These are phyloP conservation scores for Lasioglossum leucozonium DNA, from an alignment of 2,888 invertebrate species.

Conservation along the genomic window DNA sequence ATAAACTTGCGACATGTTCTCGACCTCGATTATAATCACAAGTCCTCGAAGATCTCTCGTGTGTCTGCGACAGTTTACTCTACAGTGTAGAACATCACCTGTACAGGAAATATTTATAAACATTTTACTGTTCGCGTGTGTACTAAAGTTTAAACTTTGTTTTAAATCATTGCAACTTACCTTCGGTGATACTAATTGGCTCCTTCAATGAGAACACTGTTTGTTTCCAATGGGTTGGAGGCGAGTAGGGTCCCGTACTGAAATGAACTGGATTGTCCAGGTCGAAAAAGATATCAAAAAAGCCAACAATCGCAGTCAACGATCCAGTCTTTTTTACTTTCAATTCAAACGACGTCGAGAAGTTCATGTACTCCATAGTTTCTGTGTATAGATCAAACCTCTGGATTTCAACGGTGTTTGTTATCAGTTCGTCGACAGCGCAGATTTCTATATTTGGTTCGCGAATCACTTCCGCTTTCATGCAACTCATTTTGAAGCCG, in stretches of 20 bases:
- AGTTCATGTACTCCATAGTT: constrained; percentile 89
- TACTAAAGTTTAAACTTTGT: background rate
- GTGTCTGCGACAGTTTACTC: constrained; percentile 90
- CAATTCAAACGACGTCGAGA: constrained; percentile 89
- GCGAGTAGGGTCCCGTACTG: constrained; percentile 91
- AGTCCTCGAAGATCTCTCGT: constrained; percentile 91
- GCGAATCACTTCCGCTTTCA: constrained; percentile 92
- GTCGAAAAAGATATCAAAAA: constrained; percentile 96
- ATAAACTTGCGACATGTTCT: constrained; percentile 80
- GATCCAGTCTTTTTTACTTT: constrained; percentile 88
- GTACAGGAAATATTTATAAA: constrained; percentile 53
- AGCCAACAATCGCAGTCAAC: constrained; percentile 94
- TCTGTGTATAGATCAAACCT: constrained; percentile 91
- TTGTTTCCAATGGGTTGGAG: constrained; percentile 97
- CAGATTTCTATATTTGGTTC: constrained; percentile 90
- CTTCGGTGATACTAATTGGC: constrained; percentile 89
- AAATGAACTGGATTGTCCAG: constrained; percentile 88
- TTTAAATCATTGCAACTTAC: constrained; percentile 78
- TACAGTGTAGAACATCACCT: constrained; percentile 88
- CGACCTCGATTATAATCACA: constrained; percentile 88
- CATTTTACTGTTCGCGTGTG: too few relatives aligned
- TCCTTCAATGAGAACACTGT: constrained; percentile 94
- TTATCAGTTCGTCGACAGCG: constrained; percentile 80
- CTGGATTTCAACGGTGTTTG: constrained; percentile 80
- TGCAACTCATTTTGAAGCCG: constrained; percentile 96